Evolutionary conservation across 2,888 invertebrate species (phyloP).

Genomic region (Diplazon laetatorius): DNA sequence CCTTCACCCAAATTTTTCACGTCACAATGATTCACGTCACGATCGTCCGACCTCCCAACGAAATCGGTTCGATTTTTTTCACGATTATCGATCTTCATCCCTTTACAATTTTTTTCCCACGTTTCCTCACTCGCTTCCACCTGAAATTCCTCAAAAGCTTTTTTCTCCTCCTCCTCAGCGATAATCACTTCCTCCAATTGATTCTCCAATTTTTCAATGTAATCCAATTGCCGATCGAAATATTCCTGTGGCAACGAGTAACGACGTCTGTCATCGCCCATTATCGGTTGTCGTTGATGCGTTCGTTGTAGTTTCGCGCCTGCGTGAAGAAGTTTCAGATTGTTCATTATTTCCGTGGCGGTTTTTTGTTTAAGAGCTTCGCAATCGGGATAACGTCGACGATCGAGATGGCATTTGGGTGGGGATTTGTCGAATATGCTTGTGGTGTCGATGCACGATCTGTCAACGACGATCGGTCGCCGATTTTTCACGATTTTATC

Average conservation of each 20-base stretch:
- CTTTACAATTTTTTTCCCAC: slow-evolving; percentile 25
- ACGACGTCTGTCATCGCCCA: slow-evolving; percentile 67
- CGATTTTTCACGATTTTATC: slow-evolving; percentile 65
- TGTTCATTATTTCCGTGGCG: slow-evolving; percentile 73
- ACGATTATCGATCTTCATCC: slow-evolving; percentile 31
- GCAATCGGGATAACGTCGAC: slow-evolving; percentile 65
- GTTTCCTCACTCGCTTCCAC: slow-evolving; percentile 53
- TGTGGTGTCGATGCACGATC: slow-evolving; percentile 78
- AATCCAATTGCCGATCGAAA: slow-evolving; percentile 74
- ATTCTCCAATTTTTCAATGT: slow-evolving; percentile 75
- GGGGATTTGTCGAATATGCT: slow-evolving; percentile 78
- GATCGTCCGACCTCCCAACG: slow-evolving; percentile 10
- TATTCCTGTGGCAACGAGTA: slow-evolving; percentile 73
- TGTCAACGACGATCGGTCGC: slow-evolving; percentile 75
- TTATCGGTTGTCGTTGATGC: slow-evolving; percentile 68
- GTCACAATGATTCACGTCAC: neutral
- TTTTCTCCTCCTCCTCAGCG: slow-evolving; percentile 75
- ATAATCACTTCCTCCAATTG: slow-evolving; percentile 75
- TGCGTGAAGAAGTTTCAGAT: slow-evolving; percentile 73
- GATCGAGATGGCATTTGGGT: slow-evolving; percentile 69
- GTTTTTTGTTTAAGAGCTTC: slow-evolving; percentile 71
- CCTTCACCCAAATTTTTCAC: slow-evolving; percentile 9
- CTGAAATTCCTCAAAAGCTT: slow-evolving; percentile 69
- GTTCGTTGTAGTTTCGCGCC: slow-evolving; percentile 64
- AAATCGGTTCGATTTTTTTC: neutral